Conservation (phyloP, 2,888 invertebrate genomes). For the Drosophila colorata region DNA sequence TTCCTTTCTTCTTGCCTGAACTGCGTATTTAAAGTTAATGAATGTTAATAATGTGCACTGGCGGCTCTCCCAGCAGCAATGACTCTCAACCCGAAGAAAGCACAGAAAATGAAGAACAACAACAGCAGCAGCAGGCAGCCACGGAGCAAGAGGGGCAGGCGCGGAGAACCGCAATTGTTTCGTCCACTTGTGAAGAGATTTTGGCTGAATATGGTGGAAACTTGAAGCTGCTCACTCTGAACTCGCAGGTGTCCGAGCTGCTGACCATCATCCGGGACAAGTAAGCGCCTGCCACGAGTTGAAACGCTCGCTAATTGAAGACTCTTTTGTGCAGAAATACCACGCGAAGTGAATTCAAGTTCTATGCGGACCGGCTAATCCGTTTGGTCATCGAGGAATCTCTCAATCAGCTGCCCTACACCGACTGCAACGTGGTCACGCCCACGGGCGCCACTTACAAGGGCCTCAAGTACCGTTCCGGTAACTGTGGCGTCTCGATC, state of each 20-base stretch:
- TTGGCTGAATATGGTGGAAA: constrained; percentile 82
- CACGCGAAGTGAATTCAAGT: constrained; percentile 97
- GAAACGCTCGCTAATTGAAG: background rate
- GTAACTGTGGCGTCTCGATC: constrained; percentile 99
- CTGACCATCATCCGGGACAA: constrained; percentile 95
- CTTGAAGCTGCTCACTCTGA: constrained; percentile 83
- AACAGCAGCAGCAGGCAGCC: constrained; percentile 30
- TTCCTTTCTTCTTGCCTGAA: background rate
- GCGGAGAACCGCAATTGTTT: constrained; percentile 42
- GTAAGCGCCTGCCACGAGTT: constrained; percentile 86
- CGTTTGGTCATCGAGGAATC: constrained; percentile 99
- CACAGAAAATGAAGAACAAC: constrained; percentile 42
- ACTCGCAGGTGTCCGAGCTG: constrained; percentile 87
- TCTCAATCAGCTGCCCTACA: constrained; percentile 96
- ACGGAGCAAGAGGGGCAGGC: constrained; percentile 26
- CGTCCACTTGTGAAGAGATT: constrained; percentile 68
- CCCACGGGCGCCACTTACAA: constrained; percentile 95
- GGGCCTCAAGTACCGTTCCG: constrained; percentile 97
- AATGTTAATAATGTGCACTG: constrained; percentile 60
- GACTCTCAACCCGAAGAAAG: constrained; percentile 59
- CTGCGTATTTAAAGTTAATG: constrained; percentile 1
- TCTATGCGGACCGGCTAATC: constrained; percentile 98
- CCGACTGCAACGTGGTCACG: constrained; percentile 95
- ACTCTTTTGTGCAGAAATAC: constrained; percentile 89
- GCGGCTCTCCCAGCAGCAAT: constrained; percentile 70